Evolutionary conservation across 2,888 invertebrate genomes (phyloP).

Genomic region (Parasteatoda lunata): DNA sequence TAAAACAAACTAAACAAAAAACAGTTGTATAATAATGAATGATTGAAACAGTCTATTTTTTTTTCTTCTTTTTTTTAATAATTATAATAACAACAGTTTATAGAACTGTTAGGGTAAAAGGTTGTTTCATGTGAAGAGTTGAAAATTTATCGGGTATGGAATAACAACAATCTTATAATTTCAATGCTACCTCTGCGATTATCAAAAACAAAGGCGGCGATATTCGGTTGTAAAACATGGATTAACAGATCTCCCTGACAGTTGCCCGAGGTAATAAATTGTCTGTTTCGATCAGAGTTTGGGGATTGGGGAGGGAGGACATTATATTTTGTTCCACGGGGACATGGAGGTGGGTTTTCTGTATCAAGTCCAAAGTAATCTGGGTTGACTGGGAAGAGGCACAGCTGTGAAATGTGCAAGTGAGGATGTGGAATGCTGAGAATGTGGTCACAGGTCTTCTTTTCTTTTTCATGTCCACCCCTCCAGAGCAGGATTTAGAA

Average conservation of each 20-base stretch:
- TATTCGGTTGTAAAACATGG: conserved; percentile 60
- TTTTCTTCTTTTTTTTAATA: no score
- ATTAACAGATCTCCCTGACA: conserved; percentile 64
- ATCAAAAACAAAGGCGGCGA: conserved; percentile 30
- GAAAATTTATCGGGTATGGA: no score
- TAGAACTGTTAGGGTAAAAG: no score
- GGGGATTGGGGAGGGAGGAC: conserved; percentile 23
- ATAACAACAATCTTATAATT: no score
- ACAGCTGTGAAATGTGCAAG: conserved; percentile 50
- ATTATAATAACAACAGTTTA: no score
- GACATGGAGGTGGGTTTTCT: background rate
- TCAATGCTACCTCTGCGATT: background rate
- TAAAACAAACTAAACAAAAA: no score
- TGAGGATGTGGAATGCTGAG: conserved; percentile 36
- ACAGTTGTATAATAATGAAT: no score
- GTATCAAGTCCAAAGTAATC: conserved; percentile 22
- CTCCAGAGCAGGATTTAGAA: conserved; percentile 4
- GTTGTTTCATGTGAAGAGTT: no score
- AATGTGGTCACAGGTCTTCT: conserved; percentile 25
- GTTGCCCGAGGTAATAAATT: conserved; percentile 60
- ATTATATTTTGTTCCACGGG: conserved; percentile 21
- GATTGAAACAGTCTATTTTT: no score
- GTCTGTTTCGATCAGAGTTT: conserved; percentile 43
- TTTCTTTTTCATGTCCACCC: background rate
- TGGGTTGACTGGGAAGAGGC: conserved; percentile 30